phyloP scores from a whole-genome alignment of 1,140 invertebrate species.

The Drosophila suzukii region DNA sequence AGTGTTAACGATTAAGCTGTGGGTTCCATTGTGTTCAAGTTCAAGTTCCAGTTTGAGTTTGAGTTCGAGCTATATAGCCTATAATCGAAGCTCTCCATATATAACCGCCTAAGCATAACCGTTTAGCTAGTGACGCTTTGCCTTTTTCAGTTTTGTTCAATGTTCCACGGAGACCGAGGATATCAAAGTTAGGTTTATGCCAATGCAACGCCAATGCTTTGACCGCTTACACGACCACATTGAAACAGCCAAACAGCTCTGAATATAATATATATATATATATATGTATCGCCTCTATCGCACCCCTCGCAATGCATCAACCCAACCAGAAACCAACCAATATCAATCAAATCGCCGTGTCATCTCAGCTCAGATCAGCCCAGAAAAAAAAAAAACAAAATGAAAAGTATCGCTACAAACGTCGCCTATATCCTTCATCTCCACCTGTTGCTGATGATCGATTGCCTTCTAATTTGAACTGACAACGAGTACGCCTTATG shows the following conservation, averaged over 20 bases:
- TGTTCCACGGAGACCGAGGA: conserved; percentile 28
- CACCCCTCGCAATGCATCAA: conserved; percentile 64
- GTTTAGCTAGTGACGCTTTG: conserved; percentile 50
- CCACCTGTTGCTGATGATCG: conserved; percentile 75
- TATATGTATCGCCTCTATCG: conserved; percentile 45
- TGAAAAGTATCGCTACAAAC: conserved; percentile 29
- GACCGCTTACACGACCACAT: conserved; percentile 49
- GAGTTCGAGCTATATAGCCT: conserved; percentile 17
- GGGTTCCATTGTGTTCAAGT: conserved; percentile 50
- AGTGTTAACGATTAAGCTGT: conserved; percentile 38
- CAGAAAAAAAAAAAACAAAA: conserved; percentile 32
- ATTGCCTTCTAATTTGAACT: conserved; percentile 77
- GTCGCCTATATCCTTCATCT: conserved; percentile 48
- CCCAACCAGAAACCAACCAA: conserved; percentile 45
- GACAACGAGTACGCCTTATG: conserved; percentile 82
- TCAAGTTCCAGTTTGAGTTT: conserved; percentile 24
- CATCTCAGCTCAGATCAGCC: conserved; percentile 42
- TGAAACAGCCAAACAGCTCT: conserved; percentile 39
- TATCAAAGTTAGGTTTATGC: conserved; percentile 27
- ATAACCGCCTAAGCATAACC: conserved; percentile 40
- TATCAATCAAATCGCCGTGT: conserved; percentile 53
- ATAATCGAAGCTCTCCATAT: conserved; percentile 16
- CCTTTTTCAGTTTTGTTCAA: conserved; percentile 50
- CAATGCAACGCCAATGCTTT: conserved; percentile 44
- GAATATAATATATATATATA: conserved; percentile 26